Conservation (phyloP, 2,888 invertebrate species). For the Nemurella pictetii region DNA sequence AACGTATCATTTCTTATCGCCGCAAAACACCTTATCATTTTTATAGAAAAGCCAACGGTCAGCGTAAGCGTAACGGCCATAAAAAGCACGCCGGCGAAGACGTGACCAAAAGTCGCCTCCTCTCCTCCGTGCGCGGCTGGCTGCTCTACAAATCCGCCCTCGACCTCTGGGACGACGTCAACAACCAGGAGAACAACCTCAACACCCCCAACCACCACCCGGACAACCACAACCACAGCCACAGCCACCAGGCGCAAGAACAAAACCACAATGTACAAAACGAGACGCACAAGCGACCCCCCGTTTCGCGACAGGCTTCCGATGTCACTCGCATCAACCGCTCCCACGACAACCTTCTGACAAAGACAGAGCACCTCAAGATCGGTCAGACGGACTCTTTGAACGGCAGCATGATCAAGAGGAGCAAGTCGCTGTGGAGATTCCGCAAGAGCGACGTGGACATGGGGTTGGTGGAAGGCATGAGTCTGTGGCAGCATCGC, state of each 20-base stretch:
- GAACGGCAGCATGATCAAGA: slow-evolving; percentile 60
- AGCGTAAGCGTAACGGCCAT: slow-evolving; percentile 26
- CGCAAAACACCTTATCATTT: slow-evolving; percentile 46
- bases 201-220: slow-evolving; percentile 35
- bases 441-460: slow-evolving; percentile 66
- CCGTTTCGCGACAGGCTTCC: slow-evolving; percentile 40
- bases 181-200: slow-evolving; percentile 46
- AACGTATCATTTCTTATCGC: slow-evolving; percentile 42
- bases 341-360: slow-evolving; percentile 50
- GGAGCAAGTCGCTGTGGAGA: slow-evolving; percentile 86
- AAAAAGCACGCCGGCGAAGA: slow-evolving; percentile 16
- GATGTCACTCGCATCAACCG: slow-evolving; percentile 55
- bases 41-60: slow-evolving; percentile 53
- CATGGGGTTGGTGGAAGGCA: slow-evolving; percentile 76
- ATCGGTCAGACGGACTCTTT: neutral
- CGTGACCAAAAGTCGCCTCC: slow-evolving; percentile 37
- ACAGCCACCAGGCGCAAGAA: slow-evolving; percentile 27
- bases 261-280: slow-evolving; percentile 36
- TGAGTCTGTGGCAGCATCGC: slow-evolving; percentile 84
- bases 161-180: slow-evolving; percentile 53
- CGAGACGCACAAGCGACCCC: slow-evolving; percentile 24
- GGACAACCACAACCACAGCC: neutral
- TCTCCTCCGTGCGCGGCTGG: slow-evolving; percentile 51
- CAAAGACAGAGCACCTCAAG: neutral
- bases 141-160: slow-evolving; percentile 53